Evolutionary conservation across 2,113 vertebrate species (phyloP), one percentile per base, ranked within the genome.

Genomic region (Rynchops niger): DNA sequence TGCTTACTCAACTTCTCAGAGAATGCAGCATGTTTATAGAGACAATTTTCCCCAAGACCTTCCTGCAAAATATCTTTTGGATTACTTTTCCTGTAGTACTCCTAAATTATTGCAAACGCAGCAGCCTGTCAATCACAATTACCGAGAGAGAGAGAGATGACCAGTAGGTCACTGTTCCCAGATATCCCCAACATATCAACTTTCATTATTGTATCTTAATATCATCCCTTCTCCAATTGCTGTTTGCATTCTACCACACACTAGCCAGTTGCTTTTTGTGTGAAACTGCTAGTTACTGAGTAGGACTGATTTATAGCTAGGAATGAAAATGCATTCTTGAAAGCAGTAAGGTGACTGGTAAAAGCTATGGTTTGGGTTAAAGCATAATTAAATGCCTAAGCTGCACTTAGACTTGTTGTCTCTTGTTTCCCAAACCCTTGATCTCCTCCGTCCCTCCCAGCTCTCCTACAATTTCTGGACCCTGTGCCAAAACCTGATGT

Each of bases 111-210:
- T 96, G 73, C 76, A 91, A 92, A 93, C 52, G 43, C 65, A 94
- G 79, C 63, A 96, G 55, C 29, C 81, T 96, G 94, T 70, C 96
- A 94, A 88, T 79, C 89, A 49, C 55, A 58, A 71, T 93, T 89
- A 94, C 70, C 14, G 30, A 66, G 45, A 66, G 26, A 49, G 26
- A 49, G 67, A 94, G 69, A 74, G 82, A 94, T 6, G 25, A 88
- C 53, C 77, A 90, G 86, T n/a, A 95, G 69, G 74, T 96, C 88
- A 30, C 43, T 87, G 86, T 73, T 88, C 32, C 81, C 71, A 90
- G 59, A 76, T 96, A 88, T 79, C 25, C 65, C n/a, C 94, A 95
- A 97, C 74, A 84, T 67, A 81, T 94, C 96, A 95, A 2, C 49
- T 95, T 95, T 65, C 62, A 90, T 96, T 96, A 96, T 12, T 79